Conservation (phyloP, 1,140 invertebrate species). For the Camponotus pennsylvanicus region DNA sequence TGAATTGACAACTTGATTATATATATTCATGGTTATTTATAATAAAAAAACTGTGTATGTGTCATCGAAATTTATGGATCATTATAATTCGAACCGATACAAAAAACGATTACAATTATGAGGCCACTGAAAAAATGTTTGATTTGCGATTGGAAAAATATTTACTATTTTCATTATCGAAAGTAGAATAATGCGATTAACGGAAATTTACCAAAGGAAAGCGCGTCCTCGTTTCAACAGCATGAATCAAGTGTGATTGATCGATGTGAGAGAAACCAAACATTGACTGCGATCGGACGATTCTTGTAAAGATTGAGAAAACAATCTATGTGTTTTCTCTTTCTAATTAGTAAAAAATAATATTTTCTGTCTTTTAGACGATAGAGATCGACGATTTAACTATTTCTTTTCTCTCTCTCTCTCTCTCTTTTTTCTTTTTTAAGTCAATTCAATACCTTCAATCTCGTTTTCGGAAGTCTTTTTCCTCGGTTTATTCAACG, state of each 20-base stretch:
- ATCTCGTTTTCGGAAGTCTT: constrained; percentile 53
- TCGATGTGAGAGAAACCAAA: background rate
- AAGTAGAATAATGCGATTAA: background rate
- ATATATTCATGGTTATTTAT: background rate
- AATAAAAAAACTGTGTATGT: background rate
- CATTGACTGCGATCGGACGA: background rate
- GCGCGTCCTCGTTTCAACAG: background rate
- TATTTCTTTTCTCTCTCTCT: background rate
- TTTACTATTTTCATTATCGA: constrained; percentile 5
- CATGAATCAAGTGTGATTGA: background rate
- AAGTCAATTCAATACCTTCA: constrained; percentile 43
- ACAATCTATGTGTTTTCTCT: background rate
- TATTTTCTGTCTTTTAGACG: background rate
- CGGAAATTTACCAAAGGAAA: constrained; percentile 6
- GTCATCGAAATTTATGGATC: background rate
- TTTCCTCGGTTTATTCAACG: background rate
- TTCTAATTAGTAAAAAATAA: background rate
- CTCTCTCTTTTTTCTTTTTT: background rate
- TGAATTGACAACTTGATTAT: background rate
- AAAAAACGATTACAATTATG: background rate
- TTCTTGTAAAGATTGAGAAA: background rate
- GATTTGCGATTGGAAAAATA: background rate
- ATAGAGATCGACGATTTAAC: too few relatives aligned
- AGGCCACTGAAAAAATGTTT: background rate
- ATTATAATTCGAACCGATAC: background rate